Base-by-base conservation (phyloP, 2,113 vertebrate species). In the Perca schrenkii region DNA sequence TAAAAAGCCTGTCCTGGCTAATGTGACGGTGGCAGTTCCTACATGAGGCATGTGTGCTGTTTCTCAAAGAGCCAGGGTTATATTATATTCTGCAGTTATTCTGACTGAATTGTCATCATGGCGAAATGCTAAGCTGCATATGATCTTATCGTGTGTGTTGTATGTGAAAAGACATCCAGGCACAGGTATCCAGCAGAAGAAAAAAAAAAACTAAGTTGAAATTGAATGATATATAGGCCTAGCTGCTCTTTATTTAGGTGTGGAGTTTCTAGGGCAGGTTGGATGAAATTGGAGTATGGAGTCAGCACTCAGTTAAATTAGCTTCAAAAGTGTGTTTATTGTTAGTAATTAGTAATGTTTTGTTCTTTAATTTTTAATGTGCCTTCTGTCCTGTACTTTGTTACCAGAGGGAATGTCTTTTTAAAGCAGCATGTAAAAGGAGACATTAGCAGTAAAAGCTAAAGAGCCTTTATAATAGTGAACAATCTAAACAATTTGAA, bases 1-100 rank as follows among this genome's bases (percentile, higher is more conserved):
- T 84, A 79, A 77, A 82, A 83, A 79, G 79, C 68, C 86, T 71
- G 83, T 86, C 85, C 83, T 53, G 58, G 58, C 89, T 49, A 85
- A 84, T 86, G 82, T 84, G 71, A 82, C 25, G 80, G 34, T 64
- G 21, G 66, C 16, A 22, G 62, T 75, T 83, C 52, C 63, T 62
- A 61, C 52, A 73, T 72, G 74, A 70, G 58, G 53, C 52, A n/a
- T 58, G 22, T 60, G 46, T 21, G 43, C 46, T 25, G 4, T 63
- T 80, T 73, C 58, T 75, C 69, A 60, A 57, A 68, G 70, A 86
- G 65, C 58, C 54, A 54, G 49, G 65, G 43, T 80, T 71, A 57
- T 73, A 57, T 80, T 67, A 57, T 69, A 57, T 80, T 80, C 65
- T 69, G 53, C 54, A 34, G 19, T 19, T 57, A 28, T 28, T 28